These are phyloP conservation scores for Lithosia quadra DNA, from an alignment of 2,888 invertebrate genomes.

Conservation along the genomic window DNA sequence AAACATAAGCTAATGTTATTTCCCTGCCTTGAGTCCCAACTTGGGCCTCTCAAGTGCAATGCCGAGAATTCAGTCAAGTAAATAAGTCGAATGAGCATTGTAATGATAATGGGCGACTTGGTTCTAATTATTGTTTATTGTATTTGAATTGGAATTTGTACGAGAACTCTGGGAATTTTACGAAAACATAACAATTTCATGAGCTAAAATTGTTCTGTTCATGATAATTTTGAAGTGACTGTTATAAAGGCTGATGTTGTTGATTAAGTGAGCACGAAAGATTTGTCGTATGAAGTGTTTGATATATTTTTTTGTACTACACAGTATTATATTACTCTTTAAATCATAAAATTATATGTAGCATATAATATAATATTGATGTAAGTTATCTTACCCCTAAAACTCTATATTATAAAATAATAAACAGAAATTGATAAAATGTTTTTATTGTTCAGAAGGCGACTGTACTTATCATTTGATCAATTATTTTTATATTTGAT, in stretches of 20 bases:
- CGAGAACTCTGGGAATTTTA: slow-evolving; percentile 1
- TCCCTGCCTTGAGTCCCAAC: slow-evolving; percentile 23
- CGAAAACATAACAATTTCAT: slow-evolving; percentile 5
- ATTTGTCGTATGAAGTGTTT: too few relatives aligned
- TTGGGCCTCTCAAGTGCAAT: slow-evolving; percentile 27
- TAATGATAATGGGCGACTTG: slow-evolving; percentile 31
- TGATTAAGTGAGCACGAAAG: background rate
- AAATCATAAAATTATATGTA: too few relatives aligned
- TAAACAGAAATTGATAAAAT: too few relatives aligned
- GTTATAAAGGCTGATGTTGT: background rate
- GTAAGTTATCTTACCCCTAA: too few relatives aligned
- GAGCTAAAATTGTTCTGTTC: slow-evolving; percentile 1
- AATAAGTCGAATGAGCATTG: slow-evolving; percentile 26
- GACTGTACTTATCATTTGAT: too few relatives aligned
- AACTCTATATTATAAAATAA: too few relatives aligned
- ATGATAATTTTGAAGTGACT: background rate
- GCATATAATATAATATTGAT: too few relatives aligned
- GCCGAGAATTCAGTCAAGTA: slow-evolving; percentile 32
- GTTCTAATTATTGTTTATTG: slow-evolving; percentile 31
- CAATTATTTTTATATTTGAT: too few relatives aligned
- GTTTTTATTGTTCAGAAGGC: too few relatives aligned
- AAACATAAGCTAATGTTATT: slow-evolving; percentile 26
- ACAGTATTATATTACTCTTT: too few relatives aligned
- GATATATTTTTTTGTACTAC: too few relatives aligned
- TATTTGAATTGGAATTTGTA: slow-evolving; percentile 17